Percentiles rank a stretch among this genome's conserved stretches.
Evolutionary conservation across 1,140 invertebrate species (phyloP).

Genomic region (Cataglyphis hispanica): DNA sequence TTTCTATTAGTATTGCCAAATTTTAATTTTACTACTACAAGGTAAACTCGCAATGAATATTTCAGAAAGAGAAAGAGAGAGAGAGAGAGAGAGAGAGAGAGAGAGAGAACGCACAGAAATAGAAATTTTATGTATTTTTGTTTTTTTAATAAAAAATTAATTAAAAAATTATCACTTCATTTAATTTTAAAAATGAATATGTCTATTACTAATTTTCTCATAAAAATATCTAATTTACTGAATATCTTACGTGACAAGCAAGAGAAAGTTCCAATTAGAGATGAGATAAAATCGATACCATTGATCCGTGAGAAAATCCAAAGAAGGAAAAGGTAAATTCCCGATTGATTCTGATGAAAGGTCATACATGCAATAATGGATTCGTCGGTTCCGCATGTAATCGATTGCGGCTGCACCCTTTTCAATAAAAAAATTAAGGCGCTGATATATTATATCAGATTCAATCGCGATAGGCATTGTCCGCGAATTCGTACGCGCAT

Average conservation of each 20-base stretch:
- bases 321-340: constrained; percentile 24
- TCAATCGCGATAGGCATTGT: constrained; percentile 46
- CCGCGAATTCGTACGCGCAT: constrained; percentile 28
- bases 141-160: not conserved
- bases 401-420: constrained; percentile 56
- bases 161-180: not conserved
- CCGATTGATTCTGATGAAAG: constrained; percentile 40
- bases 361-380: constrained; percentile 47
- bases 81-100: too few species aligned
- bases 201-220: too few species aligned
- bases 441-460: constrained; percentile 27
- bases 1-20: not conserved
- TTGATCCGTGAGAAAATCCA: constrained; percentile 53
- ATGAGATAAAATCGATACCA: constrained; percentile 16
- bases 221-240: not conserved
- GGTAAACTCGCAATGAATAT: not conserved
- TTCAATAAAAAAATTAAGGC: constrained; percentile 43
- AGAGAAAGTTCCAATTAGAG: constrained; percentile 21
- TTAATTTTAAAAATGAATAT: too few species aligned
- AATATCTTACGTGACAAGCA: not conserved
- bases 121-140: too few species aligned
- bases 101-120: too few species aligned
- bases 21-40: not conserved
- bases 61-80: not conserved
- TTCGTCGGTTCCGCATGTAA: constrained; percentile 33